Evolutionary conservation across 1,140 invertebrate species (phyloP), one percentile per base, ranked within the genome.

Genomic region (Drosophila teissieri): DNA sequence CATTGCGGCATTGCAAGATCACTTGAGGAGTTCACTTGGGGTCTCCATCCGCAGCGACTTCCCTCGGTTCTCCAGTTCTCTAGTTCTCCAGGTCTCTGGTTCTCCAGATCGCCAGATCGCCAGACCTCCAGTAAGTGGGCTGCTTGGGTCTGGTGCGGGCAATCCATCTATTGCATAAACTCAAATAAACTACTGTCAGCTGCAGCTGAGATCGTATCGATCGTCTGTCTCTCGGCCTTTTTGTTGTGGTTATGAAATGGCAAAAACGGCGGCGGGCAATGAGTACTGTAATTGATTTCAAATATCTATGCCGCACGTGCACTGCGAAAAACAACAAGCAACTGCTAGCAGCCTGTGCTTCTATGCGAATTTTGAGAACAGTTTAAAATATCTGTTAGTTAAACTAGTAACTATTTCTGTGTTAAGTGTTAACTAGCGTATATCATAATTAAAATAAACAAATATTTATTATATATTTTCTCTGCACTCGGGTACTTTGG

Each of bases 181-280:
- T 36, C 31, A 52, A 52, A 52, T 52, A 54, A 73, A 60, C 53
- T 51, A 60, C 24, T 39, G 63, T 49, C 80, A 70, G 76, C 72
- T 76, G 79, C 78, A 24, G 58, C 56, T 80, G 15, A 17, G 68
- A 72, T 72, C 68, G 65, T 36, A 67, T 72, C 64, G 68, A 70
- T 48, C 44, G 70, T 37, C 60, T 53, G 40, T 45, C 57, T 49
- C 46, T 72, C 62, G 58, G 58, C 57, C 12, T 75, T 65, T 86
- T 82, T 88, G 83, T 86, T 86, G 82, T 86, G 83, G 83, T 88
- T 88, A 88, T 88, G 83, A 86, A 86, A 86, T 86, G 55, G 79
- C 83, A 83, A 88, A 88, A 58, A 58, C 68, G 39, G 52, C 64
- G 40, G 55, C 60, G 69, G 83, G 75, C 75, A 88, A 88, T 83